phyloP scores from a whole-genome alignment of 2,113 vertebrate species.

The Oceanites oceanicus region DNA sequence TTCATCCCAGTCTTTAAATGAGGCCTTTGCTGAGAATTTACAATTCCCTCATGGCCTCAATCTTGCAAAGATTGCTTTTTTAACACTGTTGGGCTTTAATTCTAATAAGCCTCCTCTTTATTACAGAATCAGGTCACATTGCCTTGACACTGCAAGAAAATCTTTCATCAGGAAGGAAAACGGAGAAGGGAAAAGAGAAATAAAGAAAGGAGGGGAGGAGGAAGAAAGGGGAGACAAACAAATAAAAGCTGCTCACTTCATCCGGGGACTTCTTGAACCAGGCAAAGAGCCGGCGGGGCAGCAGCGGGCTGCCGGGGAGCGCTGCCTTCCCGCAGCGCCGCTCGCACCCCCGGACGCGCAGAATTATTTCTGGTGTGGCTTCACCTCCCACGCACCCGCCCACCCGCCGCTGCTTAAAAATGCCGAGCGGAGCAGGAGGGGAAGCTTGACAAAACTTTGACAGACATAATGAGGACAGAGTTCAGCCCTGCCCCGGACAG shows the following conservation, averaged over 20 bases:
- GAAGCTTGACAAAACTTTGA: neutral
- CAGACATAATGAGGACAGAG: neutral
- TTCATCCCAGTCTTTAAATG: slow-evolving; percentile 60
- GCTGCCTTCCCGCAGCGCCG: neutral
- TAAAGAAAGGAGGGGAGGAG: neutral
- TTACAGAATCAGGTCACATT: slow-evolving; percentile 72
- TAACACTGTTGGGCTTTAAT: slow-evolving; percentile 73
- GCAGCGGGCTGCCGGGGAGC: neutral
- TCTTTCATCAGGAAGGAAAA: neutral
- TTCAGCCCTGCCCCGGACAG: slow-evolving; percentile 30
- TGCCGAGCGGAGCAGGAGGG: neutral
- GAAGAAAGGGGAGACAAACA: neutral
- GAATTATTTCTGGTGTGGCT: slow-evolving; percentile 32
- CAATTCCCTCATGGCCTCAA: slow-evolving; percentile 73
- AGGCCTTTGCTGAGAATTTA: slow-evolving; percentile 75
- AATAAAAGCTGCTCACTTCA: neutral
- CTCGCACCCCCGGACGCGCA: neutral
- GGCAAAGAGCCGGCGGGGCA: neutral
- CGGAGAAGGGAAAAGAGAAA: neutral
- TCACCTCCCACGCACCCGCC: slow-evolving; percentile 47
- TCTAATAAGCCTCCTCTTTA: slow-evolving; percentile 73
- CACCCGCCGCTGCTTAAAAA: slow-evolving; percentile 6
- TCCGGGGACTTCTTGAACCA: neutral
- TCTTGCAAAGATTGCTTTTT: slow-evolving; percentile 76
- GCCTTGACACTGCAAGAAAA: slow-evolving; percentile 62